phyloP scores from a whole-genome alignment of 2,888 invertebrate species.

The Geotrupes spiniger region DNA sequence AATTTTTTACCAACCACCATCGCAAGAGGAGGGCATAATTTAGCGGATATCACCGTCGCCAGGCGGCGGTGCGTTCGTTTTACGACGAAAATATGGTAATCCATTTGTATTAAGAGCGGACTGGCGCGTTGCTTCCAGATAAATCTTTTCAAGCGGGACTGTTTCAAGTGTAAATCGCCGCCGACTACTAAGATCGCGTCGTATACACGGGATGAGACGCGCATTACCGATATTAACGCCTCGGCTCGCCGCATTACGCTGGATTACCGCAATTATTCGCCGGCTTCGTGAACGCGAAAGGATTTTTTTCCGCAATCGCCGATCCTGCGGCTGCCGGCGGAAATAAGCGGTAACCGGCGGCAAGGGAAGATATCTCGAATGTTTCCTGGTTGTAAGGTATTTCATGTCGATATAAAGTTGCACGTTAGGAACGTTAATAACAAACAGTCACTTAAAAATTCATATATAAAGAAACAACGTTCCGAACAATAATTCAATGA shows the following conservation, averaged over 20 bases:
- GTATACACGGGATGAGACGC: constrained; percentile 5
- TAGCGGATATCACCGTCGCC: constrained; percentile 6
- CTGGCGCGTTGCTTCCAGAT: constrained; percentile 34
- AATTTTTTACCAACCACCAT: constrained; percentile 3
- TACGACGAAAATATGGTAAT: constrained; percentile 39
- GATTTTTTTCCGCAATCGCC: too few species aligned
- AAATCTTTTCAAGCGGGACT: constrained; percentile 37
- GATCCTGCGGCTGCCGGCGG: too few species aligned
- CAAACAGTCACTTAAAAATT: too few species aligned
- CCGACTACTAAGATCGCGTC: constrained; percentile 14
- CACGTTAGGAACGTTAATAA: too few species aligned
- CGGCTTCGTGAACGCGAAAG: too few species aligned
- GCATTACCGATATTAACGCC: constrained; percentile 4
- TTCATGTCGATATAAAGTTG: too few species aligned
- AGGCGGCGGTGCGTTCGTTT: constrained; percentile 33
- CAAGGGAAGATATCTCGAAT: too few species aligned
- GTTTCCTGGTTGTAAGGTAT: too few species aligned
- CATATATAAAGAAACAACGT: too few species aligned
- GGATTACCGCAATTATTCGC: constrained; percentile 4
- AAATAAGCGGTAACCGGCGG: too few species aligned
- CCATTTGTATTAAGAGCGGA: constrained; percentile 34
- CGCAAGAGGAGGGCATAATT: constrained; percentile 7
- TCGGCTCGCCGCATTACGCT: neutral
- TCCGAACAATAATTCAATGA: too few species aligned
- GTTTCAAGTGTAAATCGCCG: constrained; percentile 38